Evolutionary conservation across 2,888 invertebrate species (phyloP).

Genomic region (Gasteruption jaculator): DNA sequence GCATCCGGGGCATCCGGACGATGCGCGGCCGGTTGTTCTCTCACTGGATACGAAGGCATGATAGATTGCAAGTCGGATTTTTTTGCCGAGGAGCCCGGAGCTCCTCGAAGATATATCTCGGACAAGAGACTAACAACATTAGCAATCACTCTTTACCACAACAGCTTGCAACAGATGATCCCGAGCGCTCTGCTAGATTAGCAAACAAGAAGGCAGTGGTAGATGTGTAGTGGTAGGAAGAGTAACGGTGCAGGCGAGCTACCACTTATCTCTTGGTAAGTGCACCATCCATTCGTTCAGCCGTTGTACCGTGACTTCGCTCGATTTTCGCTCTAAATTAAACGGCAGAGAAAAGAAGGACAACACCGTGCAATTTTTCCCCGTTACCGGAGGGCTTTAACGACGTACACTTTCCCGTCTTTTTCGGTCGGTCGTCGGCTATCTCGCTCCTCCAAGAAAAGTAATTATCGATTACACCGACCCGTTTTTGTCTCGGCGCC

Average conservation of each 20-base stretch:
- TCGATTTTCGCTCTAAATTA: conserved; percentile 33
- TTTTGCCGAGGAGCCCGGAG: too few relatives aligned
- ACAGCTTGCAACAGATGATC: conserved; percentile 42
- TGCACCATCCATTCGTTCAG: conserved; percentile 37
- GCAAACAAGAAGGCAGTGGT: conserved; percentile 36
- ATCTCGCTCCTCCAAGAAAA: too few relatives aligned
- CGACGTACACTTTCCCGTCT: conserved; percentile 16
- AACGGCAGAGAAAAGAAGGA: conserved; percentile 25
- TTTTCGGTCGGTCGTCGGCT: background rate
- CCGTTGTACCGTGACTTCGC: conserved; percentile 29
- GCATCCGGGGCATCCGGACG: too few relatives aligned
- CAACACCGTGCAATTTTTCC: conserved; percentile 23
- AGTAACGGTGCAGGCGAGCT: too few relatives aligned
- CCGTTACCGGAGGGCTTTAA: conserved; percentile 23
- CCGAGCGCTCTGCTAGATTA: conserved; percentile 37
- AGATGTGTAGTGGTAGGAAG: too few relatives aligned
- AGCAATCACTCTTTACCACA: conserved; percentile 40
- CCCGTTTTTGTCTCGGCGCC: too few relatives aligned
- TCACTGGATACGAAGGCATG: too few relatives aligned
- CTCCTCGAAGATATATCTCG: too few relatives aligned
- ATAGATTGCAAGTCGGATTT: too few relatives aligned
- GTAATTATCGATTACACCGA: too few relatives aligned
- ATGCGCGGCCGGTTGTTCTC: too few relatives aligned
- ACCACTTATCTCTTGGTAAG: conserved; percentile 40
- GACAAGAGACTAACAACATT: conserved; percentile 36